Percentiles rank a stretch among this genome's conserved stretches.
phyloP scores from a whole-genome alignment of 2,113 vertebrate genomes.

The Gasterosteus aculeatus region DNA sequence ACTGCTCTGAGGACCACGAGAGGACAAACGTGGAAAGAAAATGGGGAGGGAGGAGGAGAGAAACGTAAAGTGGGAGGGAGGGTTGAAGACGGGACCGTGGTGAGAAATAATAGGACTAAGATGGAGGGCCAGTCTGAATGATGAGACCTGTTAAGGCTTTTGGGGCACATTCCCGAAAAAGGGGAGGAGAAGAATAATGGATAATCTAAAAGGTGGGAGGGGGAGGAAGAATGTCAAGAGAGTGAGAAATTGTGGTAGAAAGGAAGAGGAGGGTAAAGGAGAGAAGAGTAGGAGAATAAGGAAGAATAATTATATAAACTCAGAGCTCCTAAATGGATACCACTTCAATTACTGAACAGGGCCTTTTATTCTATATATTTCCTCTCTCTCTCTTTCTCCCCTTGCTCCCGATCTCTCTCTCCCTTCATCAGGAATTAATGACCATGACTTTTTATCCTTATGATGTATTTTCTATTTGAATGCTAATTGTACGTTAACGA shows the following conservation, averaged over 20 bases:
- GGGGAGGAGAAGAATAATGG: constrained; percentile 59
- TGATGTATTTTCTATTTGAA: constrained; percentile 82
- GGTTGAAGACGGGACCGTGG: constrained; percentile 38
- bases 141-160: constrained; percentile 62
- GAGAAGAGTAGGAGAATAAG: constrained; percentile 61
- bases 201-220: constrained; percentile 64
- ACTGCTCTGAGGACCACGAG: constrained; percentile 26
- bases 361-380: constrained; percentile 65
- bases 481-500: constrained; percentile 82
- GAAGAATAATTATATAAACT: constrained; percentile 74
- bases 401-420: constrained; percentile 45
- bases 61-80: constrained; percentile 33
- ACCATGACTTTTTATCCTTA: constrained; percentile 83
- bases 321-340: constrained; percentile 74
- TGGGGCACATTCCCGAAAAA: constrained; percentile 58
- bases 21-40: constrained; percentile 36
- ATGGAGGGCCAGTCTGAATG: constrained; percentile 52
- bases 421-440: constrained; percentile 83
- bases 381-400: constrained; percentile 37
- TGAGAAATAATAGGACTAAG: constrained; percentile 61
- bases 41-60: constrained; percentile 25
- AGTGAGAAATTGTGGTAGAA: constrained; percentile 60
- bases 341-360: constrained; percentile 76
- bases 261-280: constrained; percentile 44
- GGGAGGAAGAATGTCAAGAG: constrained; percentile 59